These are phyloP conservation scores for Synergus itoensis DNA, from an alignment of 2,888 invertebrate genomes.

Conservation along the genomic window DNA sequence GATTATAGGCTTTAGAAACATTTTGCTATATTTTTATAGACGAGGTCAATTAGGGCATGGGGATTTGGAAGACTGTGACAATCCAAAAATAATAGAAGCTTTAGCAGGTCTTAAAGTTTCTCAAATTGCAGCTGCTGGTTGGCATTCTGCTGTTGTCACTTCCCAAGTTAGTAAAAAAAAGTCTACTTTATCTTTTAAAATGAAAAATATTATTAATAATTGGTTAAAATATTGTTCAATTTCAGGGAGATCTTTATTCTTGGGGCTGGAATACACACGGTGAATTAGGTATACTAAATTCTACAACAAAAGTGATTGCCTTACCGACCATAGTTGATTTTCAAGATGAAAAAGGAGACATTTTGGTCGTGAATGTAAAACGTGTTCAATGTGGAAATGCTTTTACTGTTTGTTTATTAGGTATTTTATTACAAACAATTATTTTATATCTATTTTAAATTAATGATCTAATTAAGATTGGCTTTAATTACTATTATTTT, in stretches of 20 bases:
- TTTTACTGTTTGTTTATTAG: constrained; percentile 85
- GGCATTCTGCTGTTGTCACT: constrained; percentile 91
- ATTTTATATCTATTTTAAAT: constrained; percentile 18
- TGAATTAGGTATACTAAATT: constrained; percentile 85
- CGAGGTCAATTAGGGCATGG: constrained; percentile 93
- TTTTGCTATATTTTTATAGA: constrained; percentile 79
- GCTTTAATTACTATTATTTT: constrained; percentile 39
- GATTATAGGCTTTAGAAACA: background rate
- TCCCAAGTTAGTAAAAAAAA: constrained; percentile 74
- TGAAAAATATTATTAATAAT: background rate
- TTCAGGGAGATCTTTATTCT: constrained; percentile 88
- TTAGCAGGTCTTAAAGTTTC: constrained; percentile 87
- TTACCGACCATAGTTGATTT: constrained; percentile 80
- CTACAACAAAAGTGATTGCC: constrained; percentile 77
- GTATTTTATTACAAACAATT: constrained; percentile 70
- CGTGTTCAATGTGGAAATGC: constrained; percentile 87
- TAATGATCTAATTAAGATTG: background rate
- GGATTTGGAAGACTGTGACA: constrained; percentile 82
- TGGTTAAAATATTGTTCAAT: constrained; percentile 23
- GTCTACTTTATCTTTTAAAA: background rate
- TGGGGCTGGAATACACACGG: constrained; percentile 97
- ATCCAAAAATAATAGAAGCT: constrained; percentile 85
- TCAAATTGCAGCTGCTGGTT: constrained; percentile 89
- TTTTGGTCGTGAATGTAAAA: constrained; percentile 73
- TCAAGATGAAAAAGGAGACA: constrained; percentile 59